Conservation (phyloP, 30 jellyfish, hydroid and myxozoan species). For the Aurelia sp. region DNA sequence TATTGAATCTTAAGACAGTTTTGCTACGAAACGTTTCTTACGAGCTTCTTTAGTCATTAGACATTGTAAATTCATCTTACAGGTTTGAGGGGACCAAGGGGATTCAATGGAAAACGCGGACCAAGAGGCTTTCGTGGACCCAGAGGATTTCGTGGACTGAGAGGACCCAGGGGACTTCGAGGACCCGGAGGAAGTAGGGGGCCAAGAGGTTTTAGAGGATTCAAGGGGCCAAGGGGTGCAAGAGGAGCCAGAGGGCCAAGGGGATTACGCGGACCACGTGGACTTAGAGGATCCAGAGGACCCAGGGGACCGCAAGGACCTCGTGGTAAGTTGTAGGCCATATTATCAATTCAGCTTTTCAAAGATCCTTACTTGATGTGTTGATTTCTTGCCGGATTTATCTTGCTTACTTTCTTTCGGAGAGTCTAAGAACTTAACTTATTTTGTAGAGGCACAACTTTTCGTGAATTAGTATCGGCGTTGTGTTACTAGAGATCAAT, state of each 20-base stretch:
- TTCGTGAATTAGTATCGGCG: too few species aligned
- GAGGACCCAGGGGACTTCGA: neutral
- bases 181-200: conserved; percentile 1
- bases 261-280: conserved; percentile 56
- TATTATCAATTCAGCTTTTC: neutral
- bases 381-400: too few species aligned
- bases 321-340: neutral
- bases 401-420: too few species aligned
- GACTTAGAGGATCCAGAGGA: conserved; percentile 57
- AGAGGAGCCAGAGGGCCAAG: conserved; percentile 44
- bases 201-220: conserved; percentile 29
- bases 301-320: conserved; percentile 46
- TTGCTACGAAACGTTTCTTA: too few species aligned
- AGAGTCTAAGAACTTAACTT: too few species aligned
- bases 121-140: conserved; percentile 49
- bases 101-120: conserved; percentile 6
- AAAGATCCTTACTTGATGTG: neutral
- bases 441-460: neutral
- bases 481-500: too few species aligned
- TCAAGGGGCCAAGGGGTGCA: conserved; percentile 48
- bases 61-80: too few species aligned
- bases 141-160: conserved; percentile 29
- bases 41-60: too few species aligned
- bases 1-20: too few species aligned
- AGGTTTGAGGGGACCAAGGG: conserved; percentile 16